Percentiles rank a stretch among this genome's conserved stretches.
Evolutionary conservation across 2,113 vertebrate species (phyloP).

Genomic region (Vidua macroura): DNA sequence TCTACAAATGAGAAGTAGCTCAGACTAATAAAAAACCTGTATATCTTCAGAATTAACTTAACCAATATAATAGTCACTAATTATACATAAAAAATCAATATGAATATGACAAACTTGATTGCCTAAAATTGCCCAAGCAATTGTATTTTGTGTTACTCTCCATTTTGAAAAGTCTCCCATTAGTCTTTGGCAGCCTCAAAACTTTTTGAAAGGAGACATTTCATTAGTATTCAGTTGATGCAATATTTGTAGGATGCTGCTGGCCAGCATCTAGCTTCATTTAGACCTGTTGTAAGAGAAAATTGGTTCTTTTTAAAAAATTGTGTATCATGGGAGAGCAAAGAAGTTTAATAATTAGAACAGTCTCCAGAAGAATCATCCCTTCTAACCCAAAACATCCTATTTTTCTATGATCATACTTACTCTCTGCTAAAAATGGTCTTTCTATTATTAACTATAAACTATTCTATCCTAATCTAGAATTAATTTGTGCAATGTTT

Average conservation of each 20-base stretch:
- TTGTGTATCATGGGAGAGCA: background rate
- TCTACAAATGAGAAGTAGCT: background rate
- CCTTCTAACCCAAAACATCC: background rate
- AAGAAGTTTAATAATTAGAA: constrained; percentile 21
- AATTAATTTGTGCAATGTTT: constrained; percentile 59
- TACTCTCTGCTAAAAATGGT: constrained; percentile 32
- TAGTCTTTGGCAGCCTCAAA: background rate
- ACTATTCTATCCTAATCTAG: constrained; percentile 48
- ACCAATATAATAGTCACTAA: background rate
- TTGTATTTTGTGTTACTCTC: background rate
- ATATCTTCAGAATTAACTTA: background rate
- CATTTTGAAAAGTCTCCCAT: background rate
- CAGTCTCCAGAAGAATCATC: background rate
- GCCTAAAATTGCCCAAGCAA: background rate
- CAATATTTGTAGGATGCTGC: background rate
- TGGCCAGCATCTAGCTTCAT: background rate
- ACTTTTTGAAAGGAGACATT: background rate
- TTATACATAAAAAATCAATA: background rate
- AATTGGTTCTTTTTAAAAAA: background rate
- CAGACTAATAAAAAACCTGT: background rate
- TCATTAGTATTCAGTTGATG: background rate
- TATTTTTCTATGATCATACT: background rate
- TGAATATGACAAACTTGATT: background rate
- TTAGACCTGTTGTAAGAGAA: background rate
- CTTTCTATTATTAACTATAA: constrained; percentile 29